Percentiles rank a stretch among this genome's conserved stretches.
These are phyloP conservation scores for Xyrauchen texanus DNA, from an alignment of 2,113 vertebrate genomes.

Conservation along the genomic window DNA sequence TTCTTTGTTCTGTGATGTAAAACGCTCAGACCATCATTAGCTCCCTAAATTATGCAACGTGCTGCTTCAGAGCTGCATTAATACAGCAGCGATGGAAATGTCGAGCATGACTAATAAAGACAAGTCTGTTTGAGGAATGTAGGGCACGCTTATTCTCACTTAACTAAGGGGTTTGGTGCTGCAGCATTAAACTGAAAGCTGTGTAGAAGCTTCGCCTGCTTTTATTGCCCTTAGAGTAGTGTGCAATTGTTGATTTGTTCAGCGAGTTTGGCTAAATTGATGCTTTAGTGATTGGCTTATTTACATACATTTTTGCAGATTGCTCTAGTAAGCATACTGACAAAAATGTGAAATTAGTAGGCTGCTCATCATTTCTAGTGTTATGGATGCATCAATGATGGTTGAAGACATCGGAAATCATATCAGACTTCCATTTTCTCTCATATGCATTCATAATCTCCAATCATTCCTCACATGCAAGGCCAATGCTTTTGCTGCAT, in stretches of 20 bases:
- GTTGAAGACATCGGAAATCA: neutral
- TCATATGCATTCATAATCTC: conserved; percentile 13
- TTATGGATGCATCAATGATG: neutral
- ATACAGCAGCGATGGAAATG: conserved; percentile 27
- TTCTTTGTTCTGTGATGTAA: neutral
- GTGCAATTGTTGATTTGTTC: conserved; percentile 12
- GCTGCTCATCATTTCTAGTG: neutral
- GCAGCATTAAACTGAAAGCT: conserved; percentile 45
- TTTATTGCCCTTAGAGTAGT: conserved; percentile 35
- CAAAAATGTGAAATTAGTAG: neutral
- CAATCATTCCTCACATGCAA: neutral
- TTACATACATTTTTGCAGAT: neutral
- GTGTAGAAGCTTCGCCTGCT: neutral
- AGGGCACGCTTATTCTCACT: neutral
- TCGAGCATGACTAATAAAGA: conserved; percentile 35
- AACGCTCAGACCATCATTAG: conserved; percentile 26
- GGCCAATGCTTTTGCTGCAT: conserved; percentile 31
- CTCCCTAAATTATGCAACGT: conserved; percentile 41
- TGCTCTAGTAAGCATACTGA: too few relatives aligned
- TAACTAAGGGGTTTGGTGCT: conserved; percentile 48
- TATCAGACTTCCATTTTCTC: neutral
- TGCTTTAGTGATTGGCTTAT: conserved; percentile 14
- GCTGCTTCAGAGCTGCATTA: conserved; percentile 34
- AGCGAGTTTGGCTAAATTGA: conserved; percentile 9
- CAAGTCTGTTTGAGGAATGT: neutral